These are phyloP conservation scores for Lemur catta DNA, from an alignment of 2,797 vertebrate species.

Conservation along the genomic window DNA sequence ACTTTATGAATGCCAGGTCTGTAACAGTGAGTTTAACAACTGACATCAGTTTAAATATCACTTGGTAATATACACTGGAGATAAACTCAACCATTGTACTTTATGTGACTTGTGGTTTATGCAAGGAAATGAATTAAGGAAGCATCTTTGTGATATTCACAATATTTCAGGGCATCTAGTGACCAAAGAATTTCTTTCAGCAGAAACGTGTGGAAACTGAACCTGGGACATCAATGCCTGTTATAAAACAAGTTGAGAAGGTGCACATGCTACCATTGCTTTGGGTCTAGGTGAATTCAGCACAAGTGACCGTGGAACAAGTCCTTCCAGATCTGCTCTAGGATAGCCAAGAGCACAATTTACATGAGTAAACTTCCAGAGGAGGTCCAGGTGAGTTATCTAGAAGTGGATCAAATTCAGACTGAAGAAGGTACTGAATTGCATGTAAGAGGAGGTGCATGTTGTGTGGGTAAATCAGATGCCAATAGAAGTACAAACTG, in stretches of 20 bases:
- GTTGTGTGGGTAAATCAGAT: constrained; percentile 87
- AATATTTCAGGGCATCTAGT: constrained; percentile 85
- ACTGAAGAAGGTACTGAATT: constrained; percentile 86
- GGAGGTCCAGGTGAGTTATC: constrained; percentile 90
- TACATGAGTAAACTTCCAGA: constrained; percentile 85
- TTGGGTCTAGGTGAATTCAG: constrained; percentile 88
- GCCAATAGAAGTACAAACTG: constrained; percentile 87
- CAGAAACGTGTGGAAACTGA: constrained; percentile 82
- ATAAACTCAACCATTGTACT: constrained; percentile 95
- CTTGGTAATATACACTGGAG: constrained; percentile 95
- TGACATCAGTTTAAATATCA: constrained; percentile 99
- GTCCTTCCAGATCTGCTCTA: constrained; percentile 90
- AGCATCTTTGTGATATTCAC: constrained; percentile 89
- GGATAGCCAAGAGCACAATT: constrained; percentile 86
- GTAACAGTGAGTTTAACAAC: constrained; percentile 95
- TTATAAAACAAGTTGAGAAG: constrained; percentile 88
- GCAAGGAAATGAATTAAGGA: constrained; percentile 90
- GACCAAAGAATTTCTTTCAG: constrained; percentile 86
- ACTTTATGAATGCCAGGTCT: constrained; percentile 96
- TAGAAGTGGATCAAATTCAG: constrained; percentile 89
- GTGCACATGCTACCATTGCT: constrained; percentile 89
- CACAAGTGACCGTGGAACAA: constrained; percentile 90
- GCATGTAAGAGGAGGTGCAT: constrained; percentile 86
- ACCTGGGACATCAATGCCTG: constrained; percentile 87
- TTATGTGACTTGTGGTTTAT: constrained; percentile 97